Evolutionary conservation across 1,140 invertebrate species (phyloP).

Genomic region (Ceratosolen solmsi): DNA sequence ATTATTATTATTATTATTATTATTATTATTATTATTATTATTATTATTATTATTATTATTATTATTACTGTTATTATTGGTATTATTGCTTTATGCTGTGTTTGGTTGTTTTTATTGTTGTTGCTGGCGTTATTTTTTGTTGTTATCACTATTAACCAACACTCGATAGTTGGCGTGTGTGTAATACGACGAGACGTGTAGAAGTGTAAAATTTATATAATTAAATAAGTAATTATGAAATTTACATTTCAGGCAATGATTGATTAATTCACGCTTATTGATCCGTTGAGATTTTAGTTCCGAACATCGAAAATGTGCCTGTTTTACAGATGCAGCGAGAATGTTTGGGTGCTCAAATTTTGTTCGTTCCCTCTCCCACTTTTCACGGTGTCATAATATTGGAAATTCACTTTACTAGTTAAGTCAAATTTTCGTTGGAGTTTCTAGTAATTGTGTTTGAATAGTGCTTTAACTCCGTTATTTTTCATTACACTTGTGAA

Average conservation of each 20-base stretch:
- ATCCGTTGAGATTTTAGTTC: not conserved
- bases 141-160: not conserved
- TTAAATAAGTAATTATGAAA: not conserved
- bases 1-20: too few relatives aligned
- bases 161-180: not conserved
- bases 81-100: not conserved
- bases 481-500: too few relatives aligned
- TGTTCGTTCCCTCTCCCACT: not conserved
- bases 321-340: not conserved
- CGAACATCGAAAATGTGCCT: not conserved
- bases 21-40: too few relatives aligned
- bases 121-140: too few relatives aligned
- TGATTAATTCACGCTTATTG: conserved; percentile 16
- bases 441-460: too few relatives aligned
- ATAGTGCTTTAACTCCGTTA: too few relatives aligned
- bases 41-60: not conserved
- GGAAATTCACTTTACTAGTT: too few relatives aligned
- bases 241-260: not conserved
- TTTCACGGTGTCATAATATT: not conserved
- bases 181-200: too few relatives aligned
- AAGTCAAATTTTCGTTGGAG: too few relatives aligned
- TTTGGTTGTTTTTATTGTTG: not conserved
- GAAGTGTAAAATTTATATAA: too few relatives aligned
- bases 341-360: not conserved
- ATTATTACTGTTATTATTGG: not conserved